Base-by-base conservation (phyloP, 2,113 vertebrate genomes). In the Ameiurus melas region DNA sequence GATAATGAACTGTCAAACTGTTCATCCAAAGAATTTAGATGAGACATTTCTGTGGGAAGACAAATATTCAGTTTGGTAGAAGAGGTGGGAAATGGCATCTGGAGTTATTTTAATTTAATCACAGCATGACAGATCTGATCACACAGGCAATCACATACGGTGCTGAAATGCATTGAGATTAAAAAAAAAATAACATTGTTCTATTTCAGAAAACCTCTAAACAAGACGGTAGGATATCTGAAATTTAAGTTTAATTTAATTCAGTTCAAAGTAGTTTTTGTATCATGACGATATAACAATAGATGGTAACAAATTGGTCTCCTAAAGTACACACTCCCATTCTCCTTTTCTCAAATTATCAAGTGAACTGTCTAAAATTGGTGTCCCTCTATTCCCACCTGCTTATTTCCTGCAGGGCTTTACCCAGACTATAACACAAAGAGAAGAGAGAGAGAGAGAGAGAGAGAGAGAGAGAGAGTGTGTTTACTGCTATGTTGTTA, bases 321-420 rank as follows among this genome's bases (percentile, higher is more conserved):
- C 47, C 27, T 8, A 43, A 77, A 79, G 13, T 17, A n/a, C 7
- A 79, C 4, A 79, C 43, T 78, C 43, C 25, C 30, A 17, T 78
- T 7, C 6, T 19, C 75, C 30, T 51, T 47, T 25, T 2, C 25
- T 77, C 22, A 77, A 14, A 13, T 51, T 77, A 77, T 77, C 10
- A 47, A 77, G 73, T 2, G 22, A 47, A 27, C 25, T n/a, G 25
- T n/a, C 4, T 27, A 51, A n/a, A 39, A 14, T 22, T 57, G 70
- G 58, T 60, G 43, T 8, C 33, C 33, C 25, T 77, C 47, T 55
- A 68, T 78, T 36, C 64, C 85, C 57, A 60, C 79, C 53, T 82
- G 85, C n/a, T 81, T 66, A 87, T 85, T 87, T 86, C 78, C 81
- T 85, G 47, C 73, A 58, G 60, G 70, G 68, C 88, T 86, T 89